These are phyloP conservation scores for Megamerina dolium DNA, from an alignment of 2,888 invertebrate species.

Conservation along the genomic window DNA sequence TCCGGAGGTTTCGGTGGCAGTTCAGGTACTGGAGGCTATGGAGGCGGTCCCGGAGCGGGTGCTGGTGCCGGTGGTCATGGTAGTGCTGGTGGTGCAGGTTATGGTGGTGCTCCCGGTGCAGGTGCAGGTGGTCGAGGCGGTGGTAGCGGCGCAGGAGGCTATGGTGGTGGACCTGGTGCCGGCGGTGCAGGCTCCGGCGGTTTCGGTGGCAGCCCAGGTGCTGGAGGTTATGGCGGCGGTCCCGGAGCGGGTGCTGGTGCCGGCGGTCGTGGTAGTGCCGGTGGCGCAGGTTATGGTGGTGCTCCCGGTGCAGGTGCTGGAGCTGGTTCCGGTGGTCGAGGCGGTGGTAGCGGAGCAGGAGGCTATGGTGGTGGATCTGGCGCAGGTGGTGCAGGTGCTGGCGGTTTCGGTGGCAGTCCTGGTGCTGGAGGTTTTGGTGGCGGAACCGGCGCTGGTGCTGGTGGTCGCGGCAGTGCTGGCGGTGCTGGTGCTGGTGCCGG, in stretches of 20 bases:
- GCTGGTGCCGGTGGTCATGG: constrained; percentile 3
- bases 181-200: constrained; percentile 4
- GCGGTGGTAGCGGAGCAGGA: constrained; percentile 1
- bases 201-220: constrained; percentile 1
- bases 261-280: constrained; percentile 26
- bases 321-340: constrained; percentile 15
- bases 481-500: constrained; percentile 18
- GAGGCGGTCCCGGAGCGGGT: constrained; percentile 1
- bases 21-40: constrained; percentile 15
- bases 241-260: constrained; percentile 22
- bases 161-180: constrained; percentile 4
- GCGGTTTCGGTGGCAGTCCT: constrained; percentile 7
- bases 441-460: constrained; percentile 17
- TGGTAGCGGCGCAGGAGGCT: constrained; percentile 1
- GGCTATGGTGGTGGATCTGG: constrained; percentile 9
- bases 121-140: constrained; percentile 6
- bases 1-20: background rate
- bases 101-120: constrained; percentile 1
- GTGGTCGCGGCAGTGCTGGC: constrained; percentile 26
- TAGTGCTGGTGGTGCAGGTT: constrained; percentile 1
- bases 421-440: constrained; percentile 16
- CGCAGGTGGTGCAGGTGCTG: constrained; percentile 21
- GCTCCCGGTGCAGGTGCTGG: constrained; percentile 1
- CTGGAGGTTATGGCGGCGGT: constrained; percentile 30
- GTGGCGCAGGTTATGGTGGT: constrained; percentile 9